A percentile compares a stretch with the other conserved stretches of the same genome.
Evolutionary conservation across 2,113 vertebrate species (phyloP).

Genomic region (Platichthys flesus): DNA sequence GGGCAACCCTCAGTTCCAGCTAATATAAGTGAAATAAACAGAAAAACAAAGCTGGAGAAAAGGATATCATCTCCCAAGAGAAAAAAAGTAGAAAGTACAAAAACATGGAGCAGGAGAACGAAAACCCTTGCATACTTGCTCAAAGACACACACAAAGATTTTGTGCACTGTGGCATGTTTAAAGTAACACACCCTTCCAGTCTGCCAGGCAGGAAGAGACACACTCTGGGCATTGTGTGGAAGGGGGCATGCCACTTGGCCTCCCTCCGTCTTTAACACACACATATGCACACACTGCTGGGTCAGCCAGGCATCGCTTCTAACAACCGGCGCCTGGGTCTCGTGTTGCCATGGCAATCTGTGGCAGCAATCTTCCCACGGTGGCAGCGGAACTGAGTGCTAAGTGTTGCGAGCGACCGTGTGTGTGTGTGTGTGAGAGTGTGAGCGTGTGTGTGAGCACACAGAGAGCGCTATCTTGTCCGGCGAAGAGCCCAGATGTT

Average conservation of each 20-base stretch:
- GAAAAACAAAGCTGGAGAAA: conserved; percentile 23
- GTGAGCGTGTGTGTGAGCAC: conserved; percentile 11
- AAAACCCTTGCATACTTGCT: neutral
- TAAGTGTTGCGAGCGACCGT: conserved; percentile 35
- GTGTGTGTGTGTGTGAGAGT: conserved; percentile 31
- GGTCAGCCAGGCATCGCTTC: conserved; percentile 65
- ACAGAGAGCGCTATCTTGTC: conserved; percentile 62
- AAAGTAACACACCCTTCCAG: conserved; percentile 75
- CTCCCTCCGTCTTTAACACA: conserved; percentile 64
- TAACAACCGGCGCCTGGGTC: conserved; percentile 75
- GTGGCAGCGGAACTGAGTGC: conserved; percentile 69
- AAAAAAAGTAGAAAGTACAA: neutral
- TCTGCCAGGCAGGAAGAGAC: conserved; percentile 78
- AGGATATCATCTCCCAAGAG: neutral
- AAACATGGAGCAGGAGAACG: neutral
- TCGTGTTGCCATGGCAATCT: conserved; percentile 78
- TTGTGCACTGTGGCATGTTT: conserved; percentile 66
- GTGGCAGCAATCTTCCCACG: conserved; percentile 79
- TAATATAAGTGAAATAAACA: conserved; percentile 21
- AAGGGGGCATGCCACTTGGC: conserved; percentile 72
- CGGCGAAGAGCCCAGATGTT: conserved; percentile 77
- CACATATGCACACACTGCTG: conserved; percentile 65
- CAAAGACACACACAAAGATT: conserved; percentile 46
- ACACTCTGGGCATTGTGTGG: conserved; percentile 77
- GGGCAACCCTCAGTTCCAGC: conserved; percentile 4